These are phyloP conservation scores for Diadema setosum DNA, from an alignment of 35 echinoderm and acorn worm species.

Conservation along the genomic window DNA sequence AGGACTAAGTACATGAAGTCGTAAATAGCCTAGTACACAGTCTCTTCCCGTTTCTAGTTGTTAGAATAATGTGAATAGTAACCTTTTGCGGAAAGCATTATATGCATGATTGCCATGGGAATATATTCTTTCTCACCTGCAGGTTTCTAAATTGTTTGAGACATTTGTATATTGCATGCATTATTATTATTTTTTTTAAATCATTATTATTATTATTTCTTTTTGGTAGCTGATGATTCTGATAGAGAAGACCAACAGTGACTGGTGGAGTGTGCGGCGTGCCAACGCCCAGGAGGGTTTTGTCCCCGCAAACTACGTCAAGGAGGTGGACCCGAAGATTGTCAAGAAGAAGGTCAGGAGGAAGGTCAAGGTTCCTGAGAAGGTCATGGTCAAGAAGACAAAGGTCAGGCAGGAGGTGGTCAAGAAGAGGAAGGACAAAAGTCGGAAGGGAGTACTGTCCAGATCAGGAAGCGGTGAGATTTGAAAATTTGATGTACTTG, in stretches of 20 bases:
- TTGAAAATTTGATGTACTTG: too few species aligned
- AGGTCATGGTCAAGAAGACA: conserved; percentile 68
- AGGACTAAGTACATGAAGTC: too few species aligned
- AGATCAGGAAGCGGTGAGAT: conserved; percentile 60
- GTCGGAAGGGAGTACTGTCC: conserved; percentile 6
- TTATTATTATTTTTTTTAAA: too few species aligned
- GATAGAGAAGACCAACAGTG: conserved; percentile 79
- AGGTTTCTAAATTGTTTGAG: too few species aligned
- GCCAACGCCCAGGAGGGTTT: conserved; percentile 72
- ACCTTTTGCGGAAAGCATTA: too few species aligned
- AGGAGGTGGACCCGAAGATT: conserved; percentile 71
- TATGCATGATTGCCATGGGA: too few species aligned
- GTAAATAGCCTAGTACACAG: too few species aligned
- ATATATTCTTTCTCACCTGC: too few species aligned
- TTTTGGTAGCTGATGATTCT: conserved; percentile 71
- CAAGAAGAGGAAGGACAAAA: conserved; percentile 29
- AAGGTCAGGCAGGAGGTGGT: conserved; percentile 57
- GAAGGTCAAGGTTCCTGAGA: conserved; percentile 86
- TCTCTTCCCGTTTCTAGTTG: too few species aligned
- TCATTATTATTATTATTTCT: background rate
- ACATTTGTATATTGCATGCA: too few species aligned
- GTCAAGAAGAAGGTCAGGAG: conserved; percentile 86
- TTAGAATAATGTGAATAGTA: too few species aligned
- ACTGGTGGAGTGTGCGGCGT: conserved; percentile 81
- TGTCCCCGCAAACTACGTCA: conserved; percentile 88